Conservation (phyloP, 2,888 invertebrate genomes). For the Apomyelois bistriatella region DNA sequence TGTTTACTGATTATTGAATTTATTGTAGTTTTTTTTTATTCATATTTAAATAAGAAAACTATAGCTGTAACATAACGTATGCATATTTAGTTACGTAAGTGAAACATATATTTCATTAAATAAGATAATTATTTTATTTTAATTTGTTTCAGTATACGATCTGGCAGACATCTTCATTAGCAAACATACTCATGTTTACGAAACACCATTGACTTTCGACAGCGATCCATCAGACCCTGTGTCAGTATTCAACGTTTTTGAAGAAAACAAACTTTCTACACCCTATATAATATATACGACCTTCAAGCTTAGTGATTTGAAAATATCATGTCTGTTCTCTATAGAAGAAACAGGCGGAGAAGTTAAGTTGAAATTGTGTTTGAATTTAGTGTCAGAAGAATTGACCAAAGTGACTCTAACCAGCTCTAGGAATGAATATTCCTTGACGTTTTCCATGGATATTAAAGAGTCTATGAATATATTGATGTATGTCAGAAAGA, state of each 20-base stretch:
- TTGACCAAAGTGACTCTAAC: conserved; percentile 23
- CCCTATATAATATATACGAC: conserved; percentile 46
- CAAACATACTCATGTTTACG: neutral
- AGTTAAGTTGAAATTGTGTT: conserved; percentile 35
- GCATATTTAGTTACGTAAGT: too few relatives aligned
- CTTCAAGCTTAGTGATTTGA: conserved; percentile 34
- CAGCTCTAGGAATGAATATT: conserved; percentile 14
- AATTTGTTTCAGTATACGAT: conserved; percentile 43
- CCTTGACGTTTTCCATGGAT: conserved; percentile 26
- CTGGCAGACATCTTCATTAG: conserved; percentile 22
- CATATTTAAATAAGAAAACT: too few relatives aligned
- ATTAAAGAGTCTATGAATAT: conserved; percentile 20
- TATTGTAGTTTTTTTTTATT: too few relatives aligned
- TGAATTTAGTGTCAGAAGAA: conserved; percentile 22
- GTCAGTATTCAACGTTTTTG: conserved; percentile 21
- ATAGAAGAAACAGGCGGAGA: conserved; percentile 30
- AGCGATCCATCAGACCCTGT: conserved; percentile 15
- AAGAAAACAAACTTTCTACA: conserved; percentile 24
- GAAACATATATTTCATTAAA: too few relatives aligned
- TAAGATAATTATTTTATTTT: too few relatives aligned
- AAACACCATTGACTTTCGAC: conserved; percentile 19
- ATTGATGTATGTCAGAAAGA: neutral
- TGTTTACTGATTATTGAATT: too few relatives aligned
- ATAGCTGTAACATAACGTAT: too few relatives aligned
- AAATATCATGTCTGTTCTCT: conserved; percentile 45